These are phyloP conservation scores for Aphodius sticticus DNA, from an alignment of 2,888 invertebrate genomes.

Conservation along the genomic window DNA sequence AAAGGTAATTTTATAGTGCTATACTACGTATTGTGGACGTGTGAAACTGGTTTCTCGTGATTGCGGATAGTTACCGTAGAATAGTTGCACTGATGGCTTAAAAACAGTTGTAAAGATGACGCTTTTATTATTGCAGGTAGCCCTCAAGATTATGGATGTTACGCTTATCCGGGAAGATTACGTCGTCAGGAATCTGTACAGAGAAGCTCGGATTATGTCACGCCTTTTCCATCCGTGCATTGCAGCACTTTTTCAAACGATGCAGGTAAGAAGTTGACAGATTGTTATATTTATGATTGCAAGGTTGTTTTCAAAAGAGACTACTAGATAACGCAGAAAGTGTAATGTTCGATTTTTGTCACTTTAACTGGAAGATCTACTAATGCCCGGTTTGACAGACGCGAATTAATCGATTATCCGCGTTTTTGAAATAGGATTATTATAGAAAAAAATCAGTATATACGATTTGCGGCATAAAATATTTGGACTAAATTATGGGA, in stretches of 20 bases:
- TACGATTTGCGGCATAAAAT: too few relatives aligned
- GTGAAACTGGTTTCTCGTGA: conserved; percentile 1
- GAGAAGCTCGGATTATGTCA: conserved; percentile 76
- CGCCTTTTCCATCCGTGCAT: conserved; percentile 77
- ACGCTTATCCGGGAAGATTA: conserved; percentile 77
- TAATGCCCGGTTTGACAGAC: too few relatives aligned
- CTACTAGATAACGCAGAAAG: too few relatives aligned
- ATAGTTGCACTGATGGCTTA: not conserved
- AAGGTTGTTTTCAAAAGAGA: too few relatives aligned
- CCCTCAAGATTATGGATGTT: conserved; percentile 78
- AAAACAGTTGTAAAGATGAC: not conserved
- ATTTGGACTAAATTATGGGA: too few relatives aligned
- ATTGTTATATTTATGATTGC: not conserved
- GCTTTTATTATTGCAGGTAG: conserved; percentile 64
- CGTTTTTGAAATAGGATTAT: too few relatives aligned
- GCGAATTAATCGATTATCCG: too few relatives aligned
- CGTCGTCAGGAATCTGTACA: conserved; percentile 73
- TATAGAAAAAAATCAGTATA: too few relatives aligned
- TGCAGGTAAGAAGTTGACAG: conserved; percentile 63
- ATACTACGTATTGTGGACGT: not conserved
- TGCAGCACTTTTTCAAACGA: conserved; percentile 75
- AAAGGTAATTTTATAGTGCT: not conserved
- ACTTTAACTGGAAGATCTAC: too few relatives aligned
- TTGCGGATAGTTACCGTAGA: not conserved
- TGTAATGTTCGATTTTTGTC: too few relatives aligned